Evolutionary conservation across 92 coral and sea anemone species (phyloP), one percentile per base, ranked within the genome.

Genomic region (Phymanthus crucifer): DNA sequence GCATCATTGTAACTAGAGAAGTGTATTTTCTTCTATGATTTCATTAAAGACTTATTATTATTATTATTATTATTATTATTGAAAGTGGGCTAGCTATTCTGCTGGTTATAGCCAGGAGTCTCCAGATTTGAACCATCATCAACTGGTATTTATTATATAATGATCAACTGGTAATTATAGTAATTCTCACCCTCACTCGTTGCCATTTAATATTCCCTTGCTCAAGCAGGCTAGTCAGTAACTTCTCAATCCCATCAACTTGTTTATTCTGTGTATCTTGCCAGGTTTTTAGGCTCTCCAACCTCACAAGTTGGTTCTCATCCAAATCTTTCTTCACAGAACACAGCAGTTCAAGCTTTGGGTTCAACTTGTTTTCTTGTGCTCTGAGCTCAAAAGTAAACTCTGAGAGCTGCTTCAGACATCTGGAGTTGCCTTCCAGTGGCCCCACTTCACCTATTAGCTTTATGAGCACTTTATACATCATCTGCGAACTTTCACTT

Each of bases 361-460:
- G 88, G 26, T 58, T 71, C 72, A 93, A 64, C 27, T 78, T 81
- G 9, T 81, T 79, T 26, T 93, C 97, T 45, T 83, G 94, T 21
- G 69, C 92, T 46, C 80, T 72, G 7, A 93, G 85, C 24, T 93
- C 94, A 35, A 78, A 85, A 27, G 91, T 87, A 43, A 93, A 90
- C 23, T 90, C 89, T 48, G 83, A 85, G 6, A 93, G 94, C 46
- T 93, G 87, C 23, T 75, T 70, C 68, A 93, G 75, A 61, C 94
- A 87, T 74, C 72, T 35, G 26, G 73, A 77, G 48, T 88, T 93
- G 69, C 87, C 94, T 6, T 93, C 97, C n/a, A 87, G 78, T 1
- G 92, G 90, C 0, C 94, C 94, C 40, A 90, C 94, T 69, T 92
- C 97, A n/a, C 97, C 94, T 47, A 87, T 85, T 3, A 90, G 73